Evolutionary conservation across 2,113 vertebrate genomes (phyloP).

Genomic region (Bothrops jararaca): DNA sequence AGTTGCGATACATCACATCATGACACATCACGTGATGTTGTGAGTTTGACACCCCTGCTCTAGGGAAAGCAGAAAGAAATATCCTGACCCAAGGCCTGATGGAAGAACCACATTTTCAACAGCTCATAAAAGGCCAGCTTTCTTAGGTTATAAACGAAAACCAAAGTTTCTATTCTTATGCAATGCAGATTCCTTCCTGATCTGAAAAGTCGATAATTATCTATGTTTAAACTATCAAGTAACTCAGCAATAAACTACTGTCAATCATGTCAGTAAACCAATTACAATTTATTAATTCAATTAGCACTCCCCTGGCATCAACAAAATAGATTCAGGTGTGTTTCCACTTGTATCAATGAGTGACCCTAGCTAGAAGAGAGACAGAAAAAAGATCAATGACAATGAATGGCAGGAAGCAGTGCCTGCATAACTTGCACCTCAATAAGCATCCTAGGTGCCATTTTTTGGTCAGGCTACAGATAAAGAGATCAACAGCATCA

Average conservation of each 20-base stretch:
- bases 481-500: neutral
- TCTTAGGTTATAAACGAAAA: neutral
- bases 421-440: neutral
- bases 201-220: neutral
- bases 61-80: neutral
- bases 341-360: neutral
- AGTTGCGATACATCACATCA: no score
- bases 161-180: neutral
- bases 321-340: neutral
- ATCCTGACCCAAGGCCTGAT: neutral
- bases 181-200: neutral
- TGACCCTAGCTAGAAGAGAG: neutral
- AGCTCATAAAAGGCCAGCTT: neutral
- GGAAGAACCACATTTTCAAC: neutral
- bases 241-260: neutral
- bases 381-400: conserved; percentile 17
- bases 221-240: neutral
- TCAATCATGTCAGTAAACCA: neutral
- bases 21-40: no score
- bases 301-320: neutral
- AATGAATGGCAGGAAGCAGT: neutral
- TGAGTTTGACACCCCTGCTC: no score
- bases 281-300: neutral
- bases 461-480: neutral
- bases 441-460: neutral